A percentile compares a stretch with the other conserved stretches of the same genome.
Conservation (phyloP, 2,888 invertebrate genomes). For the Lepidocyrtinus sp. region DNA sequence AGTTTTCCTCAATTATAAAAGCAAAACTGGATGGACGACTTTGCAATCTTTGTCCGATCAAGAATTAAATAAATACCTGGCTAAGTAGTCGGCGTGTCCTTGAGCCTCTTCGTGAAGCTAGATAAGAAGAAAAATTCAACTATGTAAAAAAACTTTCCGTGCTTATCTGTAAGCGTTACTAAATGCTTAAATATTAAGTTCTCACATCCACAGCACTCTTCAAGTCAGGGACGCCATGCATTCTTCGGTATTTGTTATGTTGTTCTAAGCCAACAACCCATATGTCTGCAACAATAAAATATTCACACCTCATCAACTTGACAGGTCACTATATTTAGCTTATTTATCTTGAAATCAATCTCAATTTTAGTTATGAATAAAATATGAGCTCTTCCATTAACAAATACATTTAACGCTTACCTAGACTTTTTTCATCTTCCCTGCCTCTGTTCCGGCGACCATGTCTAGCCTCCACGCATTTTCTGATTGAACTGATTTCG, state of each 20-base stretch:
- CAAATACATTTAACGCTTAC: neutral
- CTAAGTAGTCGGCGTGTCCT: constrained; percentile 39
- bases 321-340: neutral
- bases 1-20: too few relatives aligned
- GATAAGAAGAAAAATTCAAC: neutral
- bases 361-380: neutral
- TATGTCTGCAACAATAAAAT: constrained; percentile 19
- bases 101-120: constrained; percentile 51
- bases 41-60: too few relatives aligned
- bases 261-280: constrained; percentile 36
- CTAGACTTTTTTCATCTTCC: constrained; percentile 24
- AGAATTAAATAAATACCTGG: too few relatives aligned
- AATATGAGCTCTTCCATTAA: neutral
- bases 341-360: neutral
- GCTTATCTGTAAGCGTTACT: neutral
- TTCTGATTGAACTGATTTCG: constrained; percentile 33
- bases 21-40: too few relatives aligned
- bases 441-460: neutral
- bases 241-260: constrained; percentile 35
- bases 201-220: constrained; percentile 27
- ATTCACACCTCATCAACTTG: neutral
- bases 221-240: constrained; percentile 40
- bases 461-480: constrained; percentile 5
- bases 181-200: neutral
- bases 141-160: neutral